phyloP scores from a whole-genome alignment of 2,888 invertebrate genomes.

The Parochlus steinenii region DNA sequence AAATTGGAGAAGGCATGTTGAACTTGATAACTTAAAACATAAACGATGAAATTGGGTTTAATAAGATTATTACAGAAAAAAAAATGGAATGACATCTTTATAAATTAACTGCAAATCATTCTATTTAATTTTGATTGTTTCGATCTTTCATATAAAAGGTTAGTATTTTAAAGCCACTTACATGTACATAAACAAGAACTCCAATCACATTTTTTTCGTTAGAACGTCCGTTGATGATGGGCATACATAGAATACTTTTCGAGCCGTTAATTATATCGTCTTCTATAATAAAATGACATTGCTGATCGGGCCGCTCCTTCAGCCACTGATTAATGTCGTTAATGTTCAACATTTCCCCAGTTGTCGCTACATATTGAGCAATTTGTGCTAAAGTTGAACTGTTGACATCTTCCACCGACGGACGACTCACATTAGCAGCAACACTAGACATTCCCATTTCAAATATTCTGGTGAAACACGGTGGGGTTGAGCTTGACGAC shows the following conservation, averaged over 20 bases:
- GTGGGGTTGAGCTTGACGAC: slow-evolving; percentile 1
- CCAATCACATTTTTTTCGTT: slow-evolving; percentile 69
- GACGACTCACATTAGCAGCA: no score
- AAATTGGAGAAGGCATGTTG: no score
- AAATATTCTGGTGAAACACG: slow-evolving; percentile 9
- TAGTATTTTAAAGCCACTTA: slow-evolving; percentile 19
- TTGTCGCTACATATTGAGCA: slow-evolving; percentile 72
- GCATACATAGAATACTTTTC: slow-evolving; percentile 77
- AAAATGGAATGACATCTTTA: no score
- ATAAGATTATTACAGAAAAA: no score
- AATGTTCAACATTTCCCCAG: slow-evolving; percentile 79
- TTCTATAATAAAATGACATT: slow-evolving; percentile 20
- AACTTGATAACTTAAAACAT: no score
- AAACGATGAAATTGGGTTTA: no score
- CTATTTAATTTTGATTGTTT: neutral
- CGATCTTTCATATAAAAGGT: neutral
- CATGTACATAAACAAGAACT: slow-evolving; percentile 84
- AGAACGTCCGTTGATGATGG: slow-evolving; percentile 80
- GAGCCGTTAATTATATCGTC: slow-evolving; percentile 50
- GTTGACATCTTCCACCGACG: slow-evolving; percentile 42
- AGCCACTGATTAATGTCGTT: slow-evolving; percentile 73
- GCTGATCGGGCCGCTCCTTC: slow-evolving; percentile 39
- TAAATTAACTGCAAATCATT: no score
- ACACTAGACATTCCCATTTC: no score
- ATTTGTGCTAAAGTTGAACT: slow-evolving; percentile 64